phyloP scores from a whole-genome alignment of 2,113 vertebrate species.

The Xenopus borealis region DNA sequence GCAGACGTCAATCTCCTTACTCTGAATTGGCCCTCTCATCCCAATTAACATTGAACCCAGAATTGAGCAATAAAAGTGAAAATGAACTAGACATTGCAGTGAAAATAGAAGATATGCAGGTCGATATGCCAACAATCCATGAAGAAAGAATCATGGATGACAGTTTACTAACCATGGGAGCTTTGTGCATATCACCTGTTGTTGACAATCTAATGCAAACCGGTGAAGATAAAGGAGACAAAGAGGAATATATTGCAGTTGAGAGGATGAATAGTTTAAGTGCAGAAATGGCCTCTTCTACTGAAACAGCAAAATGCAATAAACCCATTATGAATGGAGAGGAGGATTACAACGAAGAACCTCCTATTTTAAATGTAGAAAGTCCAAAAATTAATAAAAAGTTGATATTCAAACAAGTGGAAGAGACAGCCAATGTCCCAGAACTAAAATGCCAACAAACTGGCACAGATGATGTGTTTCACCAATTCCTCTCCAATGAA shows the following conservation, averaged over 20 bases:
- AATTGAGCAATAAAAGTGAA: slow-evolving; percentile 39
- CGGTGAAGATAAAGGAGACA: slow-evolving; percentile 6
- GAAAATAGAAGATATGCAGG: slow-evolving; percentile 66
- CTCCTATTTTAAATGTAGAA: not conserved
- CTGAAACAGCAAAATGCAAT: slow-evolving; percentile 17
- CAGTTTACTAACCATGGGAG: slow-evolving; percentile 52
- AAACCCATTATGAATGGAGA: slow-evolving; percentile 35
- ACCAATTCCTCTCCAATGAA: slow-evolving; percentile 47
- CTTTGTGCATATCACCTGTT: slow-evolving; percentile 55
- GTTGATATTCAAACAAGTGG: not conserved
- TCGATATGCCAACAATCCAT: slow-evolving; percentile 66
- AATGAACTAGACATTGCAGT: slow-evolving; percentile 56
- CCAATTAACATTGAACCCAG: slow-evolving; percentile 55
- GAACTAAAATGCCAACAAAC: not conserved
- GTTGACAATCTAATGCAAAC: slow-evolving; percentile 49
- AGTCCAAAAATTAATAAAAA: accelerated
- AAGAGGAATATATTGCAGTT: accelerated
- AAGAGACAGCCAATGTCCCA: not conserved
- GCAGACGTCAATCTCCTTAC: slow-evolving; percentile 50
- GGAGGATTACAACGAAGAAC: slow-evolving; percentile 29
- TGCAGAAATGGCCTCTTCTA: slow-evolving; percentile 38
- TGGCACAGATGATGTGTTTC: slow-evolving; percentile 12
- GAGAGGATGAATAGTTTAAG: slow-evolving; percentile 46
- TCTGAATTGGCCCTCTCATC: slow-evolving; percentile 55
- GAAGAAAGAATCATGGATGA: slow-evolving; percentile 55